These are phyloP conservation scores for Zapus hudsonius DNA, from an alignment of 2,113 vertebrate species.

Conservation along the genomic window DNA sequence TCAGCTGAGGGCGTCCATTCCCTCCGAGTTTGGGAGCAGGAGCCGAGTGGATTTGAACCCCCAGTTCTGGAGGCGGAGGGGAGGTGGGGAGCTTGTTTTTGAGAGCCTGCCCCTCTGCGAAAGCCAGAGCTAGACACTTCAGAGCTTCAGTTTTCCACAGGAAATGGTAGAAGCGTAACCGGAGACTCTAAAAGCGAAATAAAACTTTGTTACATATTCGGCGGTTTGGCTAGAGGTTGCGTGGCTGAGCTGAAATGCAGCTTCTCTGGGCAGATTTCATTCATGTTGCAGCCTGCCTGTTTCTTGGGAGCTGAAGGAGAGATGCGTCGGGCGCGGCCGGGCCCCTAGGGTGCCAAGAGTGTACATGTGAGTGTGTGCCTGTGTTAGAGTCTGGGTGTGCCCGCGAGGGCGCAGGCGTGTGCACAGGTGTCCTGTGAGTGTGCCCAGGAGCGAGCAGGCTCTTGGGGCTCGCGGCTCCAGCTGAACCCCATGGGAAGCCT, in stretches of 20 bases:
- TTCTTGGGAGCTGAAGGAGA: conserved; percentile 68
- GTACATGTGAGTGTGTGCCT: not conserved
- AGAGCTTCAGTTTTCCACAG: conserved; percentile 82
- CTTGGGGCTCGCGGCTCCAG: not conserved
- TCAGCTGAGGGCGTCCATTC: not conserved
- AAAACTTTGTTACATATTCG: conserved; percentile 86
- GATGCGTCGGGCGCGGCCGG: conserved; percentile 37
- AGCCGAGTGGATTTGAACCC: conserved; percentile 34
- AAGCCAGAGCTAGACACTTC: conserved; percentile 65
- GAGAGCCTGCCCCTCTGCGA: not conserved
- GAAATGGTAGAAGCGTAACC: conserved; percentile 85
- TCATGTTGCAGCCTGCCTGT: conserved; percentile 85
- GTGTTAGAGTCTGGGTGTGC: not conserved
- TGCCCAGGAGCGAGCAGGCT: not conserved
- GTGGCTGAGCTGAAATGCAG: conserved; percentile 83
- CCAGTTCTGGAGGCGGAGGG: not conserved
- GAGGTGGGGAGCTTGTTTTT: conserved; percentile 9
- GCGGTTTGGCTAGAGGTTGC: conserved; percentile 84
- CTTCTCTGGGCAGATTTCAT: conserved; percentile 85
- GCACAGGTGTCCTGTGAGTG: not conserved
- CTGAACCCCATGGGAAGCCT: not conserved
- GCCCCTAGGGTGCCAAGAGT: conserved; percentile 39
- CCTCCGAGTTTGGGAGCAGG: not conserved
- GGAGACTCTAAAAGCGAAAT: conserved; percentile 81
- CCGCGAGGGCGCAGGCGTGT: not conserved